Evolutionary conservation across 2,797 vertebrate species (phyloP), one percentile per base, ranked within the genome.

Genomic region (Megaceryle alcyon): DNA sequence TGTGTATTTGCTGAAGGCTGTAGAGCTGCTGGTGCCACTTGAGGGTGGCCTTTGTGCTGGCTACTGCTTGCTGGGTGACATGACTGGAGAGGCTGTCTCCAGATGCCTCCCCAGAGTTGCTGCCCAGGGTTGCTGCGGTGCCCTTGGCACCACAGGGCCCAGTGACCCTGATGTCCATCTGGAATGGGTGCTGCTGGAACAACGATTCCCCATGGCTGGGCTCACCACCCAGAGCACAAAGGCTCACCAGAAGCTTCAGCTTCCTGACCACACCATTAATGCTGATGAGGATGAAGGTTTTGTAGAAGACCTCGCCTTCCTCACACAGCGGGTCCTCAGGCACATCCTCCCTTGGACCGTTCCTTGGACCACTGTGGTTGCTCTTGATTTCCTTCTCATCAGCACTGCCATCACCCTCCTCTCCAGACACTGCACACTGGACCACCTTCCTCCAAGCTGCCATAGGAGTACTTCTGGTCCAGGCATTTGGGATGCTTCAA

Each of bases 11-110:
- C 28, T 31, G 61, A 41, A 41, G 39, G 29, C 29, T 20, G 29
- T 43, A 41, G 61, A 41, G 35, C 44, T 29, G 28, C 53, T 41
- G 29, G 29, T 81, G 54, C 44, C 2, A 3, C 44, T 41, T 43
- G 56, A 70, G 31, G 44, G 31, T 35, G 37, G 16, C 79, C 2
- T 63, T 56, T 61, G 56, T 0, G 0, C 46, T 61, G 41, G 56
- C 0, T 2, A 39, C 48, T 63, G 22, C 53, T 57, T 3, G 6
- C 53, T 2, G 3, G 28, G 37, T n/a, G 46, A 12, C 2, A 1
- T n/a, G 41, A 22, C n/a, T 26, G 48, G 39, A 72, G 26, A 2
- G 26, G 26, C 15, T 4, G 15, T 29, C 46, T 33, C 56, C 5
- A 1, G 37, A 31, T 4, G 6, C 25, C 43, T 43, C 21, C 31